A percentile compares a stretch with the other conserved stretches of the same genome.
These are phyloP conservation scores for Drosophila lacertosa DNA, from an alignment of 1,140 invertebrate genomes.

Conservation along the genomic window DNA sequence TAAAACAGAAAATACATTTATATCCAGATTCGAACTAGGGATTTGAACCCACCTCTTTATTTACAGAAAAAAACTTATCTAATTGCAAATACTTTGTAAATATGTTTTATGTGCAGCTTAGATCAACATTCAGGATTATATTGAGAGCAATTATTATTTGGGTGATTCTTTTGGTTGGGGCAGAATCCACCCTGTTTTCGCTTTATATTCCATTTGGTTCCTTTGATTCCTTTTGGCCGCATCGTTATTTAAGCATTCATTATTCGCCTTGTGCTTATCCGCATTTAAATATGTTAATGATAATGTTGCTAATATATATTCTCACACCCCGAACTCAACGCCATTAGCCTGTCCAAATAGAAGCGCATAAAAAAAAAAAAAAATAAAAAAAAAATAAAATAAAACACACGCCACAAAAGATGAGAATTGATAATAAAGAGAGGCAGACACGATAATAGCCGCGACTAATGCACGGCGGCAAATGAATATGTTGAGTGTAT, in stretches of 20 bases:
- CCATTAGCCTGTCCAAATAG: constrained; percentile 56
- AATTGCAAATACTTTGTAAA: too few relatives aligned
- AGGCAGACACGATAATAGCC: constrained; percentile 71
- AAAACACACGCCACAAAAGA: too few relatives aligned
- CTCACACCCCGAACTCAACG: constrained; percentile 48
- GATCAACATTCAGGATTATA: too few relatives aligned
- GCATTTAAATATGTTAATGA: constrained; percentile 78
- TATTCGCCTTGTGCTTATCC: constrained; percentile 40
- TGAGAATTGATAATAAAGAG: constrained; percentile 61
- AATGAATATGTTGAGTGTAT: constrained; percentile 35
- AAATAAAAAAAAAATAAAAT: too few relatives aligned
- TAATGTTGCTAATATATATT: constrained; percentile 51
- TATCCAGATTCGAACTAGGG: too few relatives aligned
- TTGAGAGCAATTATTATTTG: too few relatives aligned
- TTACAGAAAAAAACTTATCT: too few relatives aligned
- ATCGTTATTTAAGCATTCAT: constrained; percentile 9
- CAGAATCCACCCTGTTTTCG: background rate
- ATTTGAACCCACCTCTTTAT: too few relatives aligned
- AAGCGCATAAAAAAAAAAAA: constrained; percentile 28
- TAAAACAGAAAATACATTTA: too few relatives aligned
- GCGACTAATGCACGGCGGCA: constrained; percentile 76
- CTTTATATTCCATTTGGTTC: background rate
- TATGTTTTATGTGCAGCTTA: too few relatives aligned
- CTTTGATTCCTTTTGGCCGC: constrained; percentile 2
- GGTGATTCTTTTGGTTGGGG: too few relatives aligned